Evolutionary conservation across 1,140 invertebrate genomes (phyloP), one percentile per base, ranked within the genome.

Genomic region (Ceratoteleas bidentatus): DNA sequence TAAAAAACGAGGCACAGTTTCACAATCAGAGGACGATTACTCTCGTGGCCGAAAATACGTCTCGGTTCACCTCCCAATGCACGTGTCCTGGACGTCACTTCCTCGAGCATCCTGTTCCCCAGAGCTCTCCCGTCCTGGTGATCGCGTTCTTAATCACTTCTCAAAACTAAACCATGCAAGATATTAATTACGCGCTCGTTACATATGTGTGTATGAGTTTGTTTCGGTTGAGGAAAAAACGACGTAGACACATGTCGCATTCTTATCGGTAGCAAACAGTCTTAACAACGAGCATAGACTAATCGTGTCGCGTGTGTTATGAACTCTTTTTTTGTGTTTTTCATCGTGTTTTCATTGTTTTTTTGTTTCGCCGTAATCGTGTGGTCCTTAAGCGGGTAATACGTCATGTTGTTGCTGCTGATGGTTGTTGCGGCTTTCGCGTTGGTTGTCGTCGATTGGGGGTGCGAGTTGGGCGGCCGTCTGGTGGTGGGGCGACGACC

Each of bases 1-100:
- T 88, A 90, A 91, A 90, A 88, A 88, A 88, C 90, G 89, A 91
- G 90, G 89, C 90, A 91, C 90, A 90, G 87, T 90, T 90, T 91
- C 87, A 90, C 88, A 90, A 91, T 90, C 87, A 89, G 87, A 89
- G 88, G 87, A 88, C 68, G 86, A 86, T 84, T 76, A 77, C 66
- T 86, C 83, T 85, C 84, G 69, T 86, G 85, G 87, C 81, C 87
- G 81, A 87, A 89, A 85, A 72, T 87, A 85, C 87, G 85, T 85
- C 86, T 86, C 82, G 79, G 85, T 86, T 88, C 24, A 88, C 80
- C 86, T 91, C 89, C 90, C 89, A 91, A 91, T 91, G 88, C 90
- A 90, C 89, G 90, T 87, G 85, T 91, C 88, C 88, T 13, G 38
- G 56, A 49, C 36, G 68, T 73, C 62, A 45, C 53, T 65, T 53